Base-by-base conservation (phyloP, 2,113 vertebrate genomes). In the Gorsachius goisagi region DNA sequence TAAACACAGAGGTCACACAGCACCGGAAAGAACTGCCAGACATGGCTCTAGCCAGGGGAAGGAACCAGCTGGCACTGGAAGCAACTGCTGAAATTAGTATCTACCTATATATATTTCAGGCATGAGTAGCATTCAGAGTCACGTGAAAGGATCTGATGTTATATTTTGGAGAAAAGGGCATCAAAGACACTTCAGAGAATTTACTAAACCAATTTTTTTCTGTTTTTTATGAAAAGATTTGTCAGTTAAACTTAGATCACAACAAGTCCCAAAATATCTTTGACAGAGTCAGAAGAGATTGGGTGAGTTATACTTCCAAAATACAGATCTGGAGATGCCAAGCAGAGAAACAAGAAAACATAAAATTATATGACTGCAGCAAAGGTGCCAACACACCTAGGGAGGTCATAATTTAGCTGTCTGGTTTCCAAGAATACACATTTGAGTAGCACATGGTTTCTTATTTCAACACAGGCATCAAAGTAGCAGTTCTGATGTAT, bases 41-140 rank as follows among this genome's bases (percentile, higher is more conserved):
- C 88, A 37, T 0, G 2, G 9, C 33, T 83, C 50, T 30, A 50
- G 63, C 75, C 44, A 45, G n/a, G 80, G 90, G 85, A 93, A 95
- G 59, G 78, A 95, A 85, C 85, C 90, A 93, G 68, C 72, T 96
- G 95, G 92, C 90, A 37, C 90, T 84, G 79, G 78, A 93, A 96
- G 68, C 82, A 90, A 88, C 92, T 94, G 95, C 85, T 93, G 95
- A 82, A 77, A 82, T 77, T 59, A 52, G 50, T 74, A 85, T 86
- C 88, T 77, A 33, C 88, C 91, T 80, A 33, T 83, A 59, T 15
- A 28, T 23, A 30, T 85, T 39, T 90, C 85, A 91, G 55, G 50
- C 67, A 86, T 59, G 88, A 77, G 9, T 17, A 94, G 63, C 53
- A 90, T 93, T 90, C 50, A 39, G 63, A 89, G 55, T 80, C 75